Evolutionary conservation across 1,140 invertebrate genomes (phyloP).

Genomic region (Zaprionus capensis): DNA sequence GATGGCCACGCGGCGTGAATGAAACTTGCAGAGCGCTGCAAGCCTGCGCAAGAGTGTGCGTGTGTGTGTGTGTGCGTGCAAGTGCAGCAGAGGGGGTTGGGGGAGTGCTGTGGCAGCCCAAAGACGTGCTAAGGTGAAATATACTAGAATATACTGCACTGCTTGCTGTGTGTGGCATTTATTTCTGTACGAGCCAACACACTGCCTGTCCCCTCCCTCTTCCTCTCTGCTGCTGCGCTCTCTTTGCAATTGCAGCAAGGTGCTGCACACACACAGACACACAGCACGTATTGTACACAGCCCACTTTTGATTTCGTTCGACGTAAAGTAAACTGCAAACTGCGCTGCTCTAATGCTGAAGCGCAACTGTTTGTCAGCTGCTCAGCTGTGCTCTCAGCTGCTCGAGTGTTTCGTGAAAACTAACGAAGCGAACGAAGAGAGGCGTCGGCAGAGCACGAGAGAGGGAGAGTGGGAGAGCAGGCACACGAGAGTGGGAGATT

Average conservation of each 20-base stretch:
- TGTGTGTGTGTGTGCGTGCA: constrained; percentile 28
- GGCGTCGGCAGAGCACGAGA: constrained; percentile 9
- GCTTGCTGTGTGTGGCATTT: constrained; percentile 57
- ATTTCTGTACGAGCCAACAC: constrained; percentile 59
- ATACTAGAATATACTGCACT: constrained; percentile 64
- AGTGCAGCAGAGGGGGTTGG: constrained; percentile 15
- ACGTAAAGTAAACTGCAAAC: constrained; percentile 68
- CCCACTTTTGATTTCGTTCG: constrained; percentile 74
- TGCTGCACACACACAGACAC: constrained; percentile 40
- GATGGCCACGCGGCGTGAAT: constrained; percentile 76
- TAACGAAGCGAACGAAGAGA: constrained; percentile 22
- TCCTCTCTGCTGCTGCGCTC: background rate
- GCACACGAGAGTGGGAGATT: background rate
- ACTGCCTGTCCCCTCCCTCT: constrained; percentile 14
- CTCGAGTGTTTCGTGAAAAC: constrained; percentile 49
- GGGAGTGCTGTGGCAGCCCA: constrained; percentile 42
- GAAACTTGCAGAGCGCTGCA: constrained; percentile 54
- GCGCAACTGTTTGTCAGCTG: constrained; percentile 75
- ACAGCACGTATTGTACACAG: constrained; percentile 10
- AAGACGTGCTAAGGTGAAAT: constrained; percentile 83
- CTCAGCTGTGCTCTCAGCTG: constrained; percentile 43
- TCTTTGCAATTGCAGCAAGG: constrained; percentile 60
- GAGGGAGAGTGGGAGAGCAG: background rate
- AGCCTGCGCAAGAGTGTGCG: constrained; percentile 19
- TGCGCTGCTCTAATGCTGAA: constrained; percentile 77